Evolutionary conservation across 2,797 vertebrate species (phyloP).

Genomic region (Parauchenoglanis ngamensis): DNA sequence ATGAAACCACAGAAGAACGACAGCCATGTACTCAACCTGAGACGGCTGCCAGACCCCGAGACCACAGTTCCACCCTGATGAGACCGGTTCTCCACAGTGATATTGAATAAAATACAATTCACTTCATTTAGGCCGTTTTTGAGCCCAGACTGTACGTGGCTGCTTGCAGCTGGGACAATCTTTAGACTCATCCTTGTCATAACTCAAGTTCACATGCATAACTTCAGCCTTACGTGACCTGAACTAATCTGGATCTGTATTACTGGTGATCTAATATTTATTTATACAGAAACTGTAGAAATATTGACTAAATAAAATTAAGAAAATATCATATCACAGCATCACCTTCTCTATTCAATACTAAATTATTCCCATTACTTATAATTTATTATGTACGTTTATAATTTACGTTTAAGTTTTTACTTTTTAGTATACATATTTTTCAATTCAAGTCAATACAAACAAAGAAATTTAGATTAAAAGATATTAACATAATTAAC

Average conservation of each 20-base stretch:
- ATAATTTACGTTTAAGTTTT: background rate
- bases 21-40: background rate
- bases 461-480: no score
- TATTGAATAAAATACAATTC: background rate
- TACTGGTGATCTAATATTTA: background rate
- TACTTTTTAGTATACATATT: background rate
- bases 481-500: no score
- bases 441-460: background rate
- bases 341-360: background rate
- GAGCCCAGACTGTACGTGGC: background rate
- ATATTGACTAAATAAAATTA: background rate
- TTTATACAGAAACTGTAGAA: background rate
- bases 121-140: background rate
- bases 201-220: background rate
- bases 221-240: background rate
- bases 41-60: background rate
- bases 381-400: background rate
- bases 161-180: background rate
- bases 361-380: background rate
- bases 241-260: background rate
- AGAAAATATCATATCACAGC: no score
- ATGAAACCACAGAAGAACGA: conserved; percentile 1
- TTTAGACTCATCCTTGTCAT: no score
- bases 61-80: background rate
- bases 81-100: background rate